Conservation (phyloP, 2,888 invertebrate species). For the Patella depressa region DNA sequence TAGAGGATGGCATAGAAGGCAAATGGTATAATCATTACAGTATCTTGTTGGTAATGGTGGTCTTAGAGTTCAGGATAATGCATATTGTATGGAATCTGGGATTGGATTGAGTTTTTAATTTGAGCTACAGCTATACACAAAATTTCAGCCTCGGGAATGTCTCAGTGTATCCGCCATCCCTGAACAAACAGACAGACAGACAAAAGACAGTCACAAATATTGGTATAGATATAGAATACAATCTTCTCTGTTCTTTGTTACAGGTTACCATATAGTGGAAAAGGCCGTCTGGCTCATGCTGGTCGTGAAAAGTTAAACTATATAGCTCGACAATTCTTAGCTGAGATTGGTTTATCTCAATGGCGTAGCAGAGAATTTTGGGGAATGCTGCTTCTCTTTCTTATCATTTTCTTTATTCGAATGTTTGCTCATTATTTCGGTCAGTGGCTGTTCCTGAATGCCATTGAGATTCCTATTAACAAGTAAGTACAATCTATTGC, state of each 20-base stretch:
- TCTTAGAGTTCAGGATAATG: no score
- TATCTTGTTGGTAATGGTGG: no score
- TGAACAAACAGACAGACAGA: no score
- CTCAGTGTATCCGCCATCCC: no score
- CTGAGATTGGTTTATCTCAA: constrained; percentile 67
- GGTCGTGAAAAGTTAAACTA: constrained; percentile 62
- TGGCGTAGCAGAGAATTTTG: constrained; percentile 69
- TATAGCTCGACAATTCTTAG: constrained; percentile 62
- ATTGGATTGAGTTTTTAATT: no score
- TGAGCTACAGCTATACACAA: no score
- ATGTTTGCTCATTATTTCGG: constrained; percentile 66
- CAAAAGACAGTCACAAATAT: no score
- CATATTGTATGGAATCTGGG: no score
- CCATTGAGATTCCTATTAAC: constrained; percentile 65
- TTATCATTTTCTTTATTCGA: constrained; percentile 64
- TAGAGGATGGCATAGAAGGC: no score
- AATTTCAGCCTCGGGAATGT: no score
- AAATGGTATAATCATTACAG: no score
- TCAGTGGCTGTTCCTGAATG: constrained; percentile 66
- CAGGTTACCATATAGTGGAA: constrained; percentile 58
- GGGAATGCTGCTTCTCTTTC: constrained; percentile 66
- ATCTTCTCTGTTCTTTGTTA: constrained; percentile 16
- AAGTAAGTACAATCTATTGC: constrained; percentile 51
- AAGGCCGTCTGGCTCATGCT: constrained; percentile 51
- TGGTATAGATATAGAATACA: background rate